A percentile compares a stretch with the other conserved stretches of the same genome.
Conservation (phyloP, 2,113 vertebrate species). For the Grammomys surdaster region DNA sequence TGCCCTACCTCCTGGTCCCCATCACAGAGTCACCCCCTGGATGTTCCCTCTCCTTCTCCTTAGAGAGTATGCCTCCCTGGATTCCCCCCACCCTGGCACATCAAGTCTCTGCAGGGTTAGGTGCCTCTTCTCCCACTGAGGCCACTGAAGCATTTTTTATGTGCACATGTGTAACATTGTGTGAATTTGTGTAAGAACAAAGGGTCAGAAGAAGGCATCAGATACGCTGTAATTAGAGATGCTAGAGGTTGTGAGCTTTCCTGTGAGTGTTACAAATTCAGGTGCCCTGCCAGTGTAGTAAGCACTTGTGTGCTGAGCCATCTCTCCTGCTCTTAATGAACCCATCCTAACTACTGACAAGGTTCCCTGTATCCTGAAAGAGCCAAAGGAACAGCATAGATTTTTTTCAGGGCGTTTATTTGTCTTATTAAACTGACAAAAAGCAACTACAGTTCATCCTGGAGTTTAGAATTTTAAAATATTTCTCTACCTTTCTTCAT, state of each 20-base stretch:
- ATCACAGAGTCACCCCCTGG: too few relatives aligned
- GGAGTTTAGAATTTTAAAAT: background rate
- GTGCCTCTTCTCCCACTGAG: too few relatives aligned
- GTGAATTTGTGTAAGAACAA: background rate
- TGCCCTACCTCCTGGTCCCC: too few relatives aligned
- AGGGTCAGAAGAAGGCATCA: background rate
- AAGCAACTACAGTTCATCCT: background rate
- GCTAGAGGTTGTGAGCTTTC: too few relatives aligned
- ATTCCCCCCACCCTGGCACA: too few relatives aligned
- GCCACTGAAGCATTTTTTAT: too few relatives aligned
- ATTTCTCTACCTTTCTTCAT: background rate
- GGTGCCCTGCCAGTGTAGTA: background rate
- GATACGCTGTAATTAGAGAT: background rate
- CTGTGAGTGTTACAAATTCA: background rate
- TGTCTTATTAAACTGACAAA: background rate
- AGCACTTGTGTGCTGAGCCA: background rate
- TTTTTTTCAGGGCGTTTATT: background rate
- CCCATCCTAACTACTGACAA: background rate
- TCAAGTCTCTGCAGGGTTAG: too few relatives aligned
- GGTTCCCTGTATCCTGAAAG: background rate
- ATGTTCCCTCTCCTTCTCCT: too few relatives aligned
- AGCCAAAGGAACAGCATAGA: background rate
- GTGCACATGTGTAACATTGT: background rate
- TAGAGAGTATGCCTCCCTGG: too few relatives aligned
- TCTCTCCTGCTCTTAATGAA: background rate